Percentiles rank a stretch among this genome's conserved stretches.
Evolutionary conservation across 2,888 invertebrate species (phyloP).

Genomic region (Idaea aversata): DNA sequence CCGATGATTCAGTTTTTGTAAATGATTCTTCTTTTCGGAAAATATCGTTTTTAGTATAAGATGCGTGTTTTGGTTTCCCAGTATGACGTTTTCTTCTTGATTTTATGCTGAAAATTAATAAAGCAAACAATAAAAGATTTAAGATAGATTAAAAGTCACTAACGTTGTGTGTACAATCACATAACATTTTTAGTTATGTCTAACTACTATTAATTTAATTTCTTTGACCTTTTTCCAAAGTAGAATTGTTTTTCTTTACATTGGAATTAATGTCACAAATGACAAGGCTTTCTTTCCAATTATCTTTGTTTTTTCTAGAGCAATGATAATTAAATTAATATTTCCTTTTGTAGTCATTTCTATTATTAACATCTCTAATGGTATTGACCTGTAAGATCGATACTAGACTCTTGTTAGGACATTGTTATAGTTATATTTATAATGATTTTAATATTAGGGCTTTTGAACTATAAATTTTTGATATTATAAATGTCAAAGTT

Average conservation of each 20-base stretch:
- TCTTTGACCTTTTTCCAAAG: too few relatives aligned
- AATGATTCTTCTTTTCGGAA: neutral
- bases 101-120: slow-evolving; percentile 22
- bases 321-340: neutral
- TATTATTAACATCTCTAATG: neutral
- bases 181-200: too few relatives aligned
- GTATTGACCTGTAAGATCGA: neutral
- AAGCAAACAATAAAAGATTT: neutral
- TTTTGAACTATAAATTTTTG: neutral
- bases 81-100: slow-evolving; percentile 16
- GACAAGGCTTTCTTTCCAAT: neutral
- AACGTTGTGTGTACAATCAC: too few relatives aligned
- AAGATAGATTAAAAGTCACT: too few relatives aligned
- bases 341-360: neutral
- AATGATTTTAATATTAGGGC: neutral
- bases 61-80: neutral
- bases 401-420: neutral
- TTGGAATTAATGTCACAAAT: slow-evolving; percentile 10
- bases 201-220: too few relatives aligned
- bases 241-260: too few relatives aligned
- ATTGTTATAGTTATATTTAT: neutral
- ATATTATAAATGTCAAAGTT: neutral
- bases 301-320: neutral
- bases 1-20: slow-evolving; percentile 4
- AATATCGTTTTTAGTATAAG: neutral